phyloP scores from a whole-genome alignment of 2,797 vertebrate species.

The Siniperca undulata region DNA sequence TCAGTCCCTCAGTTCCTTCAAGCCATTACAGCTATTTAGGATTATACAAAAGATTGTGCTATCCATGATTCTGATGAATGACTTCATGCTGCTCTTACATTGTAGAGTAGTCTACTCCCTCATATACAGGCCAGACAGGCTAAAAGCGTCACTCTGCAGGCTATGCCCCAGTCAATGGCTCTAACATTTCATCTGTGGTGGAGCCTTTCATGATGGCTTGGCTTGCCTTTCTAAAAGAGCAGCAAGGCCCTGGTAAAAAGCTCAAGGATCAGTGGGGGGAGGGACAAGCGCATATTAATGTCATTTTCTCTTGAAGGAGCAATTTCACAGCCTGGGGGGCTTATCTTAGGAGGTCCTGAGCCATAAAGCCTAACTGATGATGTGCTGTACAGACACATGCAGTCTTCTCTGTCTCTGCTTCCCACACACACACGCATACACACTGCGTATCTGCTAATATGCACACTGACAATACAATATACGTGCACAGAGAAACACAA shows the following conservation, averaged over 20 bases:
- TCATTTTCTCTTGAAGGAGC: slow-evolving; percentile 84
- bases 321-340: slow-evolving; percentile 83
- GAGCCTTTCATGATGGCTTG: slow-evolving; percentile 74
- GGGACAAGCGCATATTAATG: slow-evolving; percentile 81
- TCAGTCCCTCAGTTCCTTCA: slow-evolving; percentile 31
- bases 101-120: slow-evolving; percentile 56
- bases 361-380: slow-evolving; percentile 78
- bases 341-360: slow-evolving; percentile 80
- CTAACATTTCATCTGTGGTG: slow-evolving; percentile 71
- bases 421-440: slow-evolving; percentile 19
- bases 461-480: slow-evolving; percentile 51
- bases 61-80: slow-evolving; percentile 68
- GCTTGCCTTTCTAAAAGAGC: slow-evolving; percentile 78
- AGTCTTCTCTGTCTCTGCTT: slow-evolving; percentile 43
- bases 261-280: slow-evolving; percentile 75
- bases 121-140: slow-evolving; percentile 72
- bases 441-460: slow-evolving; percentile 41
- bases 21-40: slow-evolving; percentile 59
- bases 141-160: slow-evolving; percentile 81
- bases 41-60: slow-evolving; percentile 68
- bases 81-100: slow-evolving; percentile 71
- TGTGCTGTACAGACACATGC: slow-evolving; percentile 63
- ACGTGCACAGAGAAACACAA: slow-evolving; percentile 44
- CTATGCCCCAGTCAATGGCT: slow-evolving; percentile 72
- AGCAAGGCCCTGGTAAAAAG: slow-evolving; percentile 72